phyloP scores from a whole-genome alignment of 2,888 invertebrate species.

The Mystacides longicornis region DNA sequence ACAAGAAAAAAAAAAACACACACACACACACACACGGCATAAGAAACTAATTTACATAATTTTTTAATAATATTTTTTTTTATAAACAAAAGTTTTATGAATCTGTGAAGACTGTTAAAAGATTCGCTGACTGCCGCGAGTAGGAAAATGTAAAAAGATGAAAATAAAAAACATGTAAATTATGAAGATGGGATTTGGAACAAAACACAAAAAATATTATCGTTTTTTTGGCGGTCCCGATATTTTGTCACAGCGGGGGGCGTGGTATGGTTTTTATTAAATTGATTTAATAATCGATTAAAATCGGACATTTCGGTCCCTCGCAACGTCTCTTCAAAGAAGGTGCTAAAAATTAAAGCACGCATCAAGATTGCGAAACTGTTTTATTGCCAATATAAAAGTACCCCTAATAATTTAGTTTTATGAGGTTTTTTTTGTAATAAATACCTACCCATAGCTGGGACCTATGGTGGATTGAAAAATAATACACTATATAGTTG shows the following conservation, averaged over 20 bases:
- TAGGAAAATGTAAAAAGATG: too few relatives aligned
- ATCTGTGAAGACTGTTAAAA: not conserved
- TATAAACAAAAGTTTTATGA: slow-evolving; percentile 3
- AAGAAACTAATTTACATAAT: not conserved
- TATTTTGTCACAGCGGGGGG: not conserved
- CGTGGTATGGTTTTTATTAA: not conserved
- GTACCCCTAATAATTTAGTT: too few relatives aligned
- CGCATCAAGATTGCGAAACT: not conserved
- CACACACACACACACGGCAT: not conserved
- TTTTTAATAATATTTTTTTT: not conserved
- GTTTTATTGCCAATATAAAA: too few relatives aligned
- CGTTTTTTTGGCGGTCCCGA: not conserved
- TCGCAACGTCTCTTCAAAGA: not conserved
- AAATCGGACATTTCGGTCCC: not conserved
- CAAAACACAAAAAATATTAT: not conserved
- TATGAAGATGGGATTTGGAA: not conserved
- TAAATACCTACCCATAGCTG: too few relatives aligned
- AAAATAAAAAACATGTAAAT: not conserved
- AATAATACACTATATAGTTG: too few relatives aligned
- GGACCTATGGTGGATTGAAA: too few relatives aligned
- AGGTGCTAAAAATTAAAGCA: slow-evolving; percentile 1
- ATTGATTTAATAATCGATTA: slow-evolving; percentile 2
- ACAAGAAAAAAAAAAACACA: slow-evolving; percentile 8
- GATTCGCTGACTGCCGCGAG: too few relatives aligned
- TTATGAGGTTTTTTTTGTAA: too few relatives aligned